These are phyloP conservation scores for Pangasius mekongensis DNA, from an alignment of 2,797 vertebrate genomes.

Conservation along the genomic window DNA sequence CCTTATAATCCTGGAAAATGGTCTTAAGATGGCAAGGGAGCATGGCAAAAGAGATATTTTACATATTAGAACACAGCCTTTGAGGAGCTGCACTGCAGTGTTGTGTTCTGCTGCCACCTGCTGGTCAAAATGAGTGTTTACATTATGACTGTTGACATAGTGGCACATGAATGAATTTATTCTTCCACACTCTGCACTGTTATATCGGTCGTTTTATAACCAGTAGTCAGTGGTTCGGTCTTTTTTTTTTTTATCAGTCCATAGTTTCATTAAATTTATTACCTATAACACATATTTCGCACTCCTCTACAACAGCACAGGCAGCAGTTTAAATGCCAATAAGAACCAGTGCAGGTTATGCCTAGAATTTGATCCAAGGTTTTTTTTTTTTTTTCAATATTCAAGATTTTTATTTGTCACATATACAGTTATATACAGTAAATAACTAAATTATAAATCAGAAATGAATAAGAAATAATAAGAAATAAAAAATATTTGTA, in stretches of 20 bases:
- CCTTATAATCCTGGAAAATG: neutral
- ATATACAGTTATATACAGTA: too few relatives aligned
- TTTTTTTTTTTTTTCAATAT: too few relatives aligned
- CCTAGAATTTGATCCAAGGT: neutral
- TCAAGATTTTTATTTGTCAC: too few relatives aligned
- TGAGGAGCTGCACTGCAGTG: neutral
- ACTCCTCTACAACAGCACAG: neutral
- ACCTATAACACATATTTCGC: neutral
- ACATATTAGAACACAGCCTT: neutral
- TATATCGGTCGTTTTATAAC: neutral
- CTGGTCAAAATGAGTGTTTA: conserved; percentile 6
- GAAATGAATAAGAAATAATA: too few relatives aligned
- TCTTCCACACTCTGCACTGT: neutral
- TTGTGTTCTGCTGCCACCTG: conserved; percentile 42
- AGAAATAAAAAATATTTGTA: too few relatives aligned
- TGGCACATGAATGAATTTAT: neutral
- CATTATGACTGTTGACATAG: neutral
- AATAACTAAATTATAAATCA: too few relatives aligned
- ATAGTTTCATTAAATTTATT: neutral
- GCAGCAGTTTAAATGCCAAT: neutral
- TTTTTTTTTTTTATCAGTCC: neutral
- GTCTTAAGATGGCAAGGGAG: neutral
- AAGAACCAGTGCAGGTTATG: neutral
- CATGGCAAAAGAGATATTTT: too few relatives aligned
- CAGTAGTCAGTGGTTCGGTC: neutral